phyloP scores from a whole-genome alignment of 2,888 invertebrate species.

The Cabera pusaria region DNA sequence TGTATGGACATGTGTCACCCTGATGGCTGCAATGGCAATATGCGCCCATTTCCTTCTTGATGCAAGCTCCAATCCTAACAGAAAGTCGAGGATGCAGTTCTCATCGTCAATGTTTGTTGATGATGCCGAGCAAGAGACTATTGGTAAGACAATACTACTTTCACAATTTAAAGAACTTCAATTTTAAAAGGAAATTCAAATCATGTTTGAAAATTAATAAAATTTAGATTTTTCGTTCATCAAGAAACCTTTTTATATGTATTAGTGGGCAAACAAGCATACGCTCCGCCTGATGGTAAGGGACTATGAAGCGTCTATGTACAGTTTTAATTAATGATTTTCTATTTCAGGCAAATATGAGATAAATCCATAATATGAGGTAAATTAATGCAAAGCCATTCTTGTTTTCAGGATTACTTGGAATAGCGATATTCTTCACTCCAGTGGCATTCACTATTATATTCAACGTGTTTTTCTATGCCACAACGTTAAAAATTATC shows the following conservation, averaged over 20 bases:
- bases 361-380: too few relatives aligned
- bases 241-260: too few relatives aligned
- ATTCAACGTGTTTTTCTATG: conserved; percentile 90
- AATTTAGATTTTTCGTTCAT: too few relatives aligned
- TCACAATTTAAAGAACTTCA: too few relatives aligned
- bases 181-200: too few relatives aligned
- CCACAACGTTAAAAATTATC: conserved; percentile 90
- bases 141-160: too few relatives aligned
- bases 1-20: conserved; percentile 89
- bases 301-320: too few relatives aligned
- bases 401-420: conserved; percentile 87
- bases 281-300: too few relatives aligned
- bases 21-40: conserved; percentile 89
- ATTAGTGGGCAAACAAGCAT: too few relatives aligned
- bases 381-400: conserved; percentile 9
- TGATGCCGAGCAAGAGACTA: conserved; percentile 87
- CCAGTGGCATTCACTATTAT: conserved; percentile 91
- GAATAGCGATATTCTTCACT: conserved; percentile 92
- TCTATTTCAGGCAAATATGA: too few relatives aligned
- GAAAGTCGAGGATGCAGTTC: conserved; percentile 65
- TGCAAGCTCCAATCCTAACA: conserved; percentile 81
- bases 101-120: conserved; percentile 74
- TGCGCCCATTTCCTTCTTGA: conserved; percentile 92
- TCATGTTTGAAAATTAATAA: too few relatives aligned
- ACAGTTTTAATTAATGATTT: too few relatives aligned